Evolutionary conservation across 2,113 vertebrate genomes (phyloP), one percentile per base, ranked within the genome.

Genomic region (Rhinoderma darwinii): DNA sequence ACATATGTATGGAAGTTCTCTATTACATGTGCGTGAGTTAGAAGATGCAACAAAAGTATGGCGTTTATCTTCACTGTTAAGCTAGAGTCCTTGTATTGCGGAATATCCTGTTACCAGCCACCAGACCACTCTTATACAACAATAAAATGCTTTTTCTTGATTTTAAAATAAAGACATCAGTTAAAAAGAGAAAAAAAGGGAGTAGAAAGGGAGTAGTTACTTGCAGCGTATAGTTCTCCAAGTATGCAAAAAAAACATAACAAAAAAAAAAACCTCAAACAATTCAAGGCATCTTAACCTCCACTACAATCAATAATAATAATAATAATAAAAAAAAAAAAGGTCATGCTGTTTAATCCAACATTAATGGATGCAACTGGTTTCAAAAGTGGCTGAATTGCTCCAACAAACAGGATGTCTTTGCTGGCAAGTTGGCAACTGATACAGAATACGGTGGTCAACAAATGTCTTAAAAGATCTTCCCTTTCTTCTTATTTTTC

Each of bases 401-500:
- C 94, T 94, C 93, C 93, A 94, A 95, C 91, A 93, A 95, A 96
- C 95, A 94, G 92, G 94, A 94, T 92, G 95, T 96, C 95, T 95
- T 95, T 96, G 96, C 95, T 94, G 95, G 95, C 92, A 93, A 96
- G 92, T 96, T 97, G 96, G 97, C 96, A 96, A 96, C 92, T 94
- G 92, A 93, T 94, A 94, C 81, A 92, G 41, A 63, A 68, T 63
- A 63, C 92, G 94, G 92, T 93, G 93, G 93, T 95, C 92, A 92
- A 89, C 87, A 88, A 88, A 90, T 91, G 86, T 86, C 91, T 96
- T 97, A 99, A 94, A 99, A 99, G 94, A 99, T 99, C 95, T 99
- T 99, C 92, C 98, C 98, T 96, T 99, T 99, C 95, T 99, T 99
- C 96, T 97, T 98, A 94, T 99, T 99, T 94, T 99, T 99, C 94